Evolutionary conservation across 2,113 vertebrate genomes (phyloP).

Genomic region (Emberiza fucata): DNA sequence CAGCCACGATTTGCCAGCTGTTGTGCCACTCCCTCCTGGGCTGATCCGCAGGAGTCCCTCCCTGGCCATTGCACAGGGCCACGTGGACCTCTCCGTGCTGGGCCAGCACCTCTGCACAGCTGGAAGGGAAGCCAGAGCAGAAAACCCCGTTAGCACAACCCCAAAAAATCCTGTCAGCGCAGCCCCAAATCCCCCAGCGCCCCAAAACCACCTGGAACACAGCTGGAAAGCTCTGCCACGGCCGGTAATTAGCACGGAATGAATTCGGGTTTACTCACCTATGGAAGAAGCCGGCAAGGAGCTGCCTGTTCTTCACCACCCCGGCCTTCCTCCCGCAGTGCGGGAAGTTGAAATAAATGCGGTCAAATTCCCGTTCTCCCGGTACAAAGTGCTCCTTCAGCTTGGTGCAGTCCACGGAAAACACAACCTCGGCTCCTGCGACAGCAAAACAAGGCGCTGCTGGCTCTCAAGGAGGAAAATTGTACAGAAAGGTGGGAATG

Average conservation of each 20-base stretch:
- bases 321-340: conserved; percentile 95
- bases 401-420: conserved; percentile 86
- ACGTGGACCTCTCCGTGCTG: conserved; percentile 85
- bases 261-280: conserved; percentile 71
- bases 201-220: background rate
- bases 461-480: background rate
- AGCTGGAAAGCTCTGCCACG: background rate
- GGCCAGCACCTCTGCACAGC: conserved; percentile 82
- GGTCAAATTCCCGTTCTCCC: conserved; percentile 72
- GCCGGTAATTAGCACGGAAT: background rate
- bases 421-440: conserved; percentile 81
- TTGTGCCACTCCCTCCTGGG: conserved; percentile 92
- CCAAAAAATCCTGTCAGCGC: background rate
- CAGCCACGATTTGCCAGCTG: conserved; percentile 92
- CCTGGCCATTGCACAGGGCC: conserved; percentile 90
- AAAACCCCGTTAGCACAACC: background rate
- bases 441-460: background rate
- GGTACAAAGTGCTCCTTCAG: conserved; percentile 72
- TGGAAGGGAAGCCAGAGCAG: conserved; percentile 13
- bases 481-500: background rate
- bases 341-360: conserved; percentile 93
- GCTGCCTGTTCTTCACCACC: conserved; percentile 88
- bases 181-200: background rate
- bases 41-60: conserved; percentile 88
- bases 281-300: conserved; percentile 86